phyloP scores from a whole-genome alignment of 2,888 invertebrate genomes.

The Erannis defoliaria region DNA sequence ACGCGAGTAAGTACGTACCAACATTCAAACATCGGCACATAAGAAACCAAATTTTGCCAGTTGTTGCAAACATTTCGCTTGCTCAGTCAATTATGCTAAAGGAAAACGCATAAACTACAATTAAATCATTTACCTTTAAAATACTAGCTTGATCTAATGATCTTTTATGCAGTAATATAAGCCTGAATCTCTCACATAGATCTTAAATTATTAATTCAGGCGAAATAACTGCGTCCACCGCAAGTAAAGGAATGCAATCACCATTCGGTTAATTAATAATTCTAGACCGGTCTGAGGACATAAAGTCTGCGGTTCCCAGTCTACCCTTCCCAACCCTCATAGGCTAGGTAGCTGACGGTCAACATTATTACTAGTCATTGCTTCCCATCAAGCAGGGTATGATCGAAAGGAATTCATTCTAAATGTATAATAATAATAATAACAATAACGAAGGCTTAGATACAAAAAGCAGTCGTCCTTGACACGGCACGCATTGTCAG shows the following conservation, averaged over 20 bases:
- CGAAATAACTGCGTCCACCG: conserved; percentile 65
- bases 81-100: background rate
- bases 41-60: too few relatives aligned
- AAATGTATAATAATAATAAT: too few relatives aligned
- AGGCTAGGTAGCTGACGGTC: conserved; percentile 5
- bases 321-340: conserved; percentile 54
- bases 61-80: background rate
- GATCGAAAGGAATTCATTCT: too few relatives aligned
- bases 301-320: conserved; percentile 78
- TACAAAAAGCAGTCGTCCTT: too few relatives aligned
- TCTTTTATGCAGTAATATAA: background rate
- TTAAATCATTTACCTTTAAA: background rate
- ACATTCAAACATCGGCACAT: too few relatives aligned
- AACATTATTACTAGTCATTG: background rate
- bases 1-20: too few relatives aligned
- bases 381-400: too few relatives aligned
- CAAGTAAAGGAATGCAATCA: conserved; percentile 79
- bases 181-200: conserved; percentile 15
- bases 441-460: too few relatives aligned
- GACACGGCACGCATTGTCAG: too few relatives aligned
- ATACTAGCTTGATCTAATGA: background rate
- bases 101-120: background rate
- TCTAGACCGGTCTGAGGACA: conserved; percentile 80
- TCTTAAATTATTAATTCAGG: conserved; percentile 57
- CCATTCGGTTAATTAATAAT: conserved; percentile 83